Evolutionary conservation across 2,888 invertebrate species (phyloP).

Genomic region (Coelopa pilipes): DNA sequence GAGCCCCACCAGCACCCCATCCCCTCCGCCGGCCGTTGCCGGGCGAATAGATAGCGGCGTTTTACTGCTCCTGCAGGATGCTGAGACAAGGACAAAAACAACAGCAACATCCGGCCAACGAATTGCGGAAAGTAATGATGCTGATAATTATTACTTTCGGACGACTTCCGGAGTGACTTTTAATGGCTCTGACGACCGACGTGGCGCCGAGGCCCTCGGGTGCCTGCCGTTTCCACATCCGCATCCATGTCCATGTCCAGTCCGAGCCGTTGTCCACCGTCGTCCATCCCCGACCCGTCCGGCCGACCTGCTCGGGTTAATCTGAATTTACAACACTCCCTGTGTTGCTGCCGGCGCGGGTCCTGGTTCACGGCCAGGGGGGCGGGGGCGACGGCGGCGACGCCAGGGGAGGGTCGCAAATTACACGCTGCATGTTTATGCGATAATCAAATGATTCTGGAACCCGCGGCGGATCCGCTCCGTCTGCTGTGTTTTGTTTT

Average conservation of each 20-base stretch:
- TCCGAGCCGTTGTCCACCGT: too few species aligned
- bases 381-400: conserved; percentile 31
- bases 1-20: too few species aligned
- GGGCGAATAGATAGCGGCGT: conserved; percentile 48
- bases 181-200: conserved; percentile 52
- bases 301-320: conserved; percentile 56
- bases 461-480: too few species aligned
- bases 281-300: too few species aligned
- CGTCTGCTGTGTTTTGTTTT: too few species aligned
- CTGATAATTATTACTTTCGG: conserved; percentile 42
- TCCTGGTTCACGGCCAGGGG: not conserved
- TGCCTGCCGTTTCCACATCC: not conserved
- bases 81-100: conserved; percentile 6
- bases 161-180: conserved; percentile 50
- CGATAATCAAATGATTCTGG: too few species aligned
- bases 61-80: conserved; percentile 61
- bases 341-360: conserved; percentile 5
- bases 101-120: not conserved
- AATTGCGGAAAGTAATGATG: conserved; percentile 36
- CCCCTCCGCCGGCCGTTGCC: not conserved
- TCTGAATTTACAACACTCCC: conserved; percentile 52
- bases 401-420: conserved; percentile 29
- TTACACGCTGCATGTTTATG: too few species aligned
- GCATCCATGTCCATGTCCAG: too few species aligned
- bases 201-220: conserved; percentile 6